Base-by-base conservation (phyloP, 1,140 invertebrate genomes). In the Orchestia grillus region DNA sequence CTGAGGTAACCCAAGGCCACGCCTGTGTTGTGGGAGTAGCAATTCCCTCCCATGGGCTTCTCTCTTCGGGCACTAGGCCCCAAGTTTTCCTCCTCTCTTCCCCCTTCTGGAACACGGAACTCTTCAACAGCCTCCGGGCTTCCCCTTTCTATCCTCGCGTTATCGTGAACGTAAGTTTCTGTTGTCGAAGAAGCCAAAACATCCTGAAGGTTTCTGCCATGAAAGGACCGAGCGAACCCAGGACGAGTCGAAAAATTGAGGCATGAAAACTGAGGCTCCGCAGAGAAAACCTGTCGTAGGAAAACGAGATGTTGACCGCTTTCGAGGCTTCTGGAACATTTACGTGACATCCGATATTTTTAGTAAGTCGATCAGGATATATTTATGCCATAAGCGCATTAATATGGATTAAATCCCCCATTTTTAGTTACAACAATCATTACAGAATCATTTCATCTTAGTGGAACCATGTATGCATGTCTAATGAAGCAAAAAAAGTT, bases 1-100 rank as follows among this genome's bases (percentile, higher is more conserved):
- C 43, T 94, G 8, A 94, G 92, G 92, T 94, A 94, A n/a, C 92
- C 92, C 43, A 94, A 16, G 0, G 92, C 92, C 40, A 94, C 92
- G 44, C 41, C 92, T 19, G 92, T 44, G 92, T 94, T 94, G 44
- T 94, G 92, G 36, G 92, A 44, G 23, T 44, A 45, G 92, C 92
- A 94, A 40, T 42, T 19, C 43, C 36, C 92, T 28, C 0, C 47
- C 44, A 94, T 94, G 8, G 40, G 43, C 40, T 94, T 94, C 41
- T 94, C 92, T 94, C 92, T 44, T 44, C 92, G 92, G 28, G 92
- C 6, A 11, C 36, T 94, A 1, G 43, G 92, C 43, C 92, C 11
- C 8, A 44, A 1, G 41, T 90, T 90, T 42, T 90, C 36, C 4
- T 1, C 88, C 4, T 23, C 62, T 23, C 36, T 6, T 6, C 47